Base-by-base conservation (phyloP, 2,888 invertebrate species). In the Leistus spinibarbis region DNA sequence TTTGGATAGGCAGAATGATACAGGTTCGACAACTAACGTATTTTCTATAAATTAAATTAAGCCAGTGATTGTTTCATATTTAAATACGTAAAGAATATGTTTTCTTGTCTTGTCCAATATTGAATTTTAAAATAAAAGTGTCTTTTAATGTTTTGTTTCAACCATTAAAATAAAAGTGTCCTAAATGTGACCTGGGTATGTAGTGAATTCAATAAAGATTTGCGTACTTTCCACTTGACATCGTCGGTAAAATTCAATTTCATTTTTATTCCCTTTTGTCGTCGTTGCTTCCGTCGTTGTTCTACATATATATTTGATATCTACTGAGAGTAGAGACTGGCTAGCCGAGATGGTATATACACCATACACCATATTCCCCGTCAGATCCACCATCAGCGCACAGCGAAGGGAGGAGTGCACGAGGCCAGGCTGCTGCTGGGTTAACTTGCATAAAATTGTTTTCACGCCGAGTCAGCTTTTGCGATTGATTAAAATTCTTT, bases 401-500 rank as follows among this genome's bases (percentile, higher is more conserved):
- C 70, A 62, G 63, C n/a, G n/a, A 23, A 16, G 63, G 40, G 53
- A 57, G 64, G 54, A 63, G 54, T 62, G 63, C 63, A 62, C 40
- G 53, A 62, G 17, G 20, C 9, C 57, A 16, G 57, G 53, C 60
- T 57, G 53, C 40, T 5, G 20, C 9, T 16, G 57, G 57, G 53
- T 60, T 57, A 67, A 60, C 73, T 73, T 66, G 73, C 73, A 73
- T 73, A 73, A 73, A 73, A 80, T 80, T 81, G 79, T 81, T 81
- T 80, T 80, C 79, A 77, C 79, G 78, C 79, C 73, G 79, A 79
- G 79, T 80, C 79, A 80, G 79, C 78, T 80, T 81, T 40, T 67
- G 79, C 79, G 76, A 78, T 80, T 81, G 81, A 82, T 82, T 82
- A 82, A 82, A 82, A 82, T 82, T 82, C 81, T 82, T 82, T 80